Evolutionary conservation across 2,797 vertebrate species (phyloP), one percentile per base, ranked within the genome.

Genomic region (Xiphorhynchus erythropygius): DNA sequence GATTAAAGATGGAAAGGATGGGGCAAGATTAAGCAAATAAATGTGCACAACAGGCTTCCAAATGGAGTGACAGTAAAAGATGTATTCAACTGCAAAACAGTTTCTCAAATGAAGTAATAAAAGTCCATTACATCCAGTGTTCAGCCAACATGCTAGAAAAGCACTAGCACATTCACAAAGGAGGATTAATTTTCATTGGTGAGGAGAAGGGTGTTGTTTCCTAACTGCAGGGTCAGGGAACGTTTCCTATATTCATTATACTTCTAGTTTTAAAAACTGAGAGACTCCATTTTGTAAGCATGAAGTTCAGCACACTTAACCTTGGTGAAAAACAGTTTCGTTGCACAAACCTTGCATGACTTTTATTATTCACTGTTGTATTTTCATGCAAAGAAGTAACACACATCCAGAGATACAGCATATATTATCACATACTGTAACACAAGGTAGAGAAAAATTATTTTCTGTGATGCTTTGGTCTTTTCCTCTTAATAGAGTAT

Each of bases 1-100:
- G 42, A 83, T 91, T 94, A 81, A 87, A 94, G 18, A 69, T 32
- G 33, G 19, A 7, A 81, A 24, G 25, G 19, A 63, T 44, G 80
- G 23, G 33, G 10, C 55, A 52, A 92, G 37, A 93, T 89, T 89
- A 87, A 83, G 50, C 68, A 92, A 91, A 92, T 60, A 46, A 78
- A 91, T 60, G 33, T 52, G 18, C 32, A 57, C 17, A 56, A 68
- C 37, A 62, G 13, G 10, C 41, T 94, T 92, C 59, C 46, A 87
- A 87, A 84, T 44, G 46, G 10, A 7, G 21, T 80, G 62, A 81
- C 33, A 69, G 59, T 55, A 87, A 90, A 81, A 77, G 49, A 76
- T 1, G 1, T 55, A 77, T 69, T 86, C n/a, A 89, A 13, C 25
- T 44, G 28, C 35, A 65, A 77, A 95, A 76, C 5, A n/a, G 8